These are phyloP conservation scores for Theodoxus fluviatilis DNA, from an alignment of 2,888 invertebrate species.

Conservation along the genomic window DNA sequence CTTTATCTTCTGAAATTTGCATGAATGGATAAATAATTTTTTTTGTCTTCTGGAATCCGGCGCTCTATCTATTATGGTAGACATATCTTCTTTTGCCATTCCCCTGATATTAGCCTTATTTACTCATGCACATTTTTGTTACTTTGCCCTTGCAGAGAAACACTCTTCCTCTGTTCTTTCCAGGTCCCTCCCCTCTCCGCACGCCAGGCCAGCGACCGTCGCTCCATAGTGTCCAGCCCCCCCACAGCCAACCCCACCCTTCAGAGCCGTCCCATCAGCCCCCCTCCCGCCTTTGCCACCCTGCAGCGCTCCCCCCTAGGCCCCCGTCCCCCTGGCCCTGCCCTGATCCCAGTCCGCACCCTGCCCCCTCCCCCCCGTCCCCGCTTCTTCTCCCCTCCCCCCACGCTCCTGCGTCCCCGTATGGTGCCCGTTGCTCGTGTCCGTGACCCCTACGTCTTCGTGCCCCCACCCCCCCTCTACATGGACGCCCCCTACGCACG, in stretches of 20 bases:
- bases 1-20: no score
- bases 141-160: no score
- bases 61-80: no score
- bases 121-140: no score
- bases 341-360: conserved; percentile 22
- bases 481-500: conserved; percentile 31
- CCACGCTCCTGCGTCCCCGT: conserved; percentile 40
- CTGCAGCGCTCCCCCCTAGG: conserved; percentile 18
- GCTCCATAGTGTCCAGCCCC: conserved; percentile 13
- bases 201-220: conserved; percentile 9
- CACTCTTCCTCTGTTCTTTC: conserved; percentile 25
- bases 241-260: no score
- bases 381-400: conserved; percentile 54
- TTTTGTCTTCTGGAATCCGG: no score
- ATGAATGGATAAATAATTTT: no score
- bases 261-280: neutral
- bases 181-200: conserved; percentile 25
- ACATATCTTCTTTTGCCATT: no score
- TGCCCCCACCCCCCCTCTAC: conserved; percentile 31
- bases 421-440: conserved; percentile 25
- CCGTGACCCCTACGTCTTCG: conserved; percentile 29
- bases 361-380: conserved; percentile 34
- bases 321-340: conserved; percentile 24
- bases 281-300: neutral
- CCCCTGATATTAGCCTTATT: no score